Conservation (phyloP, 2,888 invertebrate genomes). For the Drosophila borealis region DNA sequence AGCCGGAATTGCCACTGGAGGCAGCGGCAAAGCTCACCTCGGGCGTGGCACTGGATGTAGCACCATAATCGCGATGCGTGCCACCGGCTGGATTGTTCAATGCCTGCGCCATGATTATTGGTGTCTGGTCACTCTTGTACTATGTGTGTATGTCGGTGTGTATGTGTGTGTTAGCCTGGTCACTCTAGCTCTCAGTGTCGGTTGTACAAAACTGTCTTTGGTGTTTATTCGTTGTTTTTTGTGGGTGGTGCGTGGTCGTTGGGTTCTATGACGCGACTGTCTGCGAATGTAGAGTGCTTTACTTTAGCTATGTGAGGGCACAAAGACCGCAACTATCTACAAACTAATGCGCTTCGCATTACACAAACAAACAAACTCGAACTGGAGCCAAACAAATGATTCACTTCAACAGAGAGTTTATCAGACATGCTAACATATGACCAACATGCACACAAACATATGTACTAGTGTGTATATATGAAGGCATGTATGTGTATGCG, state of each 20-base stretch:
- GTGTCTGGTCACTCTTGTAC: constrained; percentile 4
- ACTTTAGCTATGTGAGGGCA: constrained; percentile 30
- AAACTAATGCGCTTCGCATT: constrained; percentile 44
- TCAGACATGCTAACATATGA: constrained; percentile 59
- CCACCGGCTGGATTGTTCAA: constrained; percentile 74
- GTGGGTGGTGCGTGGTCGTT: constrained; percentile 42
- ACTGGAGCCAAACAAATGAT: constrained; percentile 70
- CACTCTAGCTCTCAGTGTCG: constrained; percentile 10
- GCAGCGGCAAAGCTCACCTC: constrained; percentile 87
- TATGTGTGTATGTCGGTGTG: background rate
- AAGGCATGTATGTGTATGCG: background rate
- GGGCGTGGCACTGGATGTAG: constrained; percentile 85
- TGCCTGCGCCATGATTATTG: constrained; percentile 61
- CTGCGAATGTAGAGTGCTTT: constrained; percentile 51
- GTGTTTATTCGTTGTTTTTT: constrained; percentile 8
- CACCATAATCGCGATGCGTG: constrained; percentile 82
- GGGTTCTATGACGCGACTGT: constrained; percentile 47
- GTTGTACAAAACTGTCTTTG: background rate
- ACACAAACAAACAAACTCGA: constrained; percentile 58
- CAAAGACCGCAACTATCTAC: constrained; percentile 53
- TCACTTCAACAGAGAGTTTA: constrained; percentile 58
- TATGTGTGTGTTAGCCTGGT: constrained; percentile 9
- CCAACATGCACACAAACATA: constrained; percentile 31
- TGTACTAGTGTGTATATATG: background rate
- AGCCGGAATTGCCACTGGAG: constrained; percentile 85